A percentile compares a stretch with the other conserved stretches of the same genome.
Evolutionary conservation across 2,888 invertebrate genomes (phyloP).

Genomic region (Helicoverpa assulta): DNA sequence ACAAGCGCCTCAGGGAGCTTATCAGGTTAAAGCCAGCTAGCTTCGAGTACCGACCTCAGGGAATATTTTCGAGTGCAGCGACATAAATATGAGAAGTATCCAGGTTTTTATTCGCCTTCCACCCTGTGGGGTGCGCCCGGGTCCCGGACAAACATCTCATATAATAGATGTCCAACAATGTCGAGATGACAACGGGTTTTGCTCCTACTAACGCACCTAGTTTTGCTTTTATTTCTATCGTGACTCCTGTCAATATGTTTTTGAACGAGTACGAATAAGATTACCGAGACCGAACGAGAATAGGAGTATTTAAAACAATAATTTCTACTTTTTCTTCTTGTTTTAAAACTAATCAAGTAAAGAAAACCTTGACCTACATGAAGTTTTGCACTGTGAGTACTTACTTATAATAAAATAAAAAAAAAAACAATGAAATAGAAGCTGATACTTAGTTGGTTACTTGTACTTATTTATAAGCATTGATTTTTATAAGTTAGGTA

Average conservation of each 20-base stretch:
- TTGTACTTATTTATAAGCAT: too few relatives aligned
- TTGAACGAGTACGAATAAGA: not conserved
- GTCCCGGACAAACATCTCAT: conserved; percentile 80
- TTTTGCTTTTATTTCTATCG: conserved; percentile 63
- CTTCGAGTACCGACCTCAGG: conserved; percentile 78
- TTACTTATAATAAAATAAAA: too few relatives aligned
- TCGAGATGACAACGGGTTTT: conserved; percentile 80
- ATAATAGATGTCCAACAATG: conserved; percentile 85
- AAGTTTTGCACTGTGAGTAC: too few relatives aligned
- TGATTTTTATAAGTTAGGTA: too few relatives aligned
- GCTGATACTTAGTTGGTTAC: too few relatives aligned
- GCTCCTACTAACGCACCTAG: conserved; percentile 62
- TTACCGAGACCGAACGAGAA: too few relatives aligned
- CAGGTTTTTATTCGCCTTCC: conserved; percentile 87
- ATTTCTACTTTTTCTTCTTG: not conserved
- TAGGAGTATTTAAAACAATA: not conserved
- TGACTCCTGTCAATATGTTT: conserved; percentile 64
- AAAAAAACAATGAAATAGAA: too few relatives aligned
- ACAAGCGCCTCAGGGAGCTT: conserved; percentile 76
- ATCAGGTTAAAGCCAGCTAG: conserved; percentile 73
- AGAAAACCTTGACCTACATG: too few relatives aligned
- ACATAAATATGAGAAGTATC: conserved; percentile 90
- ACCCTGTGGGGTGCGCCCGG: conserved; percentile 69
- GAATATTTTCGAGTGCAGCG: conserved; percentile 89
- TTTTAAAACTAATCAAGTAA: too few relatives aligned